Evolutionary conservation across 2,113 vertebrate species (phyloP).

Genomic region (Leucosticte australis): DNA sequence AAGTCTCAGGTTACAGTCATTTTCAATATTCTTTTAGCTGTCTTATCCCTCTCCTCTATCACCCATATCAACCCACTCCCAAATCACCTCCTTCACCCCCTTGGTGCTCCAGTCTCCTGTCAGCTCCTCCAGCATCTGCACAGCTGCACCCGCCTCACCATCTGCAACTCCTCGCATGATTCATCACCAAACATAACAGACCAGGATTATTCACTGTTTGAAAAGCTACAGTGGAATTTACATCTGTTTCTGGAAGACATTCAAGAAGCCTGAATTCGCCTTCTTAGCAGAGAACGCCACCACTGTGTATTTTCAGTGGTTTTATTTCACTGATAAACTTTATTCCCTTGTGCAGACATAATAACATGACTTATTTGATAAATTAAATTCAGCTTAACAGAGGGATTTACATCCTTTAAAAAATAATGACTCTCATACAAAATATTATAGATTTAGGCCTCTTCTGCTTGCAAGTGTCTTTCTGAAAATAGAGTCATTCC

Average conservation of each 20-base stretch:
- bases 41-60: background rate
- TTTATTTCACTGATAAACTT: conserved; percentile 26
- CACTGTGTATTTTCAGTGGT: background rate
- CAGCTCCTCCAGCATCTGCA: background rate
- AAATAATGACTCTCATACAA: background rate
- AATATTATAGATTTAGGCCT: background rate
- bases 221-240: conserved; percentile 62
- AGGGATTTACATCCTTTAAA: background rate
- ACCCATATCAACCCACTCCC: background rate
- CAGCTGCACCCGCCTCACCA: conserved; percentile 57
- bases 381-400: background rate
- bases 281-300: conserved; percentile 31
- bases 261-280: conserved; percentile 44
- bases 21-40: background rate
- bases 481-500: background rate
- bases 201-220: conserved; percentile 59
- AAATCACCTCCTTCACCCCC: background rate
- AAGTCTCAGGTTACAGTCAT: background rate
- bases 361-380: background rate
- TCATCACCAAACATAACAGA: conserved; percentile 54
- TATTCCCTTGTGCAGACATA: background rate
- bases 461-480: background rate
- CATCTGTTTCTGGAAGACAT: conserved; percentile 61
- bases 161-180: conserved; percentile 44
- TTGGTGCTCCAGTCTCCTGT: background rate